Evolutionary conservation across 1,140 invertebrate genomes (phyloP).

Genomic region (Orchestia grillus): DNA sequence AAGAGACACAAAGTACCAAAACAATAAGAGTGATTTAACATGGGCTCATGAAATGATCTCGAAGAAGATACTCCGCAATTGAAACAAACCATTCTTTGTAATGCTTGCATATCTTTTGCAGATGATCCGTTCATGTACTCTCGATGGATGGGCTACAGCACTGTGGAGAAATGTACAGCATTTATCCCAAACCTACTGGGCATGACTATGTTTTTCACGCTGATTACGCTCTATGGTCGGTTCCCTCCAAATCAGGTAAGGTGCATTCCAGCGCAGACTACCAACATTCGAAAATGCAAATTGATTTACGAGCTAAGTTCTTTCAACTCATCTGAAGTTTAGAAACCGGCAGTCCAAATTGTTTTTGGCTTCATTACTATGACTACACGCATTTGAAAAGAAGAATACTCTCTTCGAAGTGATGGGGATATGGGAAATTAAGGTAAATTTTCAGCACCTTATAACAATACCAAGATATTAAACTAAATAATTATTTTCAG

Average conservation of each 20-base stretch:
- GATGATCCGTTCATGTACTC: slow-evolving; percentile 75
- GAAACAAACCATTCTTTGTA: background rate
- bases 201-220: slow-evolving; percentile 73
- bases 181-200: slow-evolving; percentile 73
- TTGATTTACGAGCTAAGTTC: background rate
- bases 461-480: background rate
- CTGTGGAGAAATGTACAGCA: slow-evolving; percentile 73
- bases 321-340: background rate
- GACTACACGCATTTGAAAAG: background rate
- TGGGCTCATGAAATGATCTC: background rate
- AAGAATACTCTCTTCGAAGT: background rate
- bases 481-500: slow-evolving; percentile 39
- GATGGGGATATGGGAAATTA: background rate
- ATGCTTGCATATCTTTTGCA: slow-evolving; percentile 58
- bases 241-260: slow-evolving; percentile 70
- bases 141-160: slow-evolving; percentile 72
- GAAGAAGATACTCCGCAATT: background rate
- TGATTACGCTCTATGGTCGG: slow-evolving; percentile 74
- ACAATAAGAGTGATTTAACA: background rate
- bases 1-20: background rate
- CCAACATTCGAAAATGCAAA: background rate
- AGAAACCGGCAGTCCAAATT: background rate
- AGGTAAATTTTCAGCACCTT: background rate
- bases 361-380: background rate
- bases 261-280: background rate